These are phyloP conservation scores for Ecdyonurus torrentis DNA, from an alignment of 2,888 invertebrate species.

Conservation along the genomic window DNA sequence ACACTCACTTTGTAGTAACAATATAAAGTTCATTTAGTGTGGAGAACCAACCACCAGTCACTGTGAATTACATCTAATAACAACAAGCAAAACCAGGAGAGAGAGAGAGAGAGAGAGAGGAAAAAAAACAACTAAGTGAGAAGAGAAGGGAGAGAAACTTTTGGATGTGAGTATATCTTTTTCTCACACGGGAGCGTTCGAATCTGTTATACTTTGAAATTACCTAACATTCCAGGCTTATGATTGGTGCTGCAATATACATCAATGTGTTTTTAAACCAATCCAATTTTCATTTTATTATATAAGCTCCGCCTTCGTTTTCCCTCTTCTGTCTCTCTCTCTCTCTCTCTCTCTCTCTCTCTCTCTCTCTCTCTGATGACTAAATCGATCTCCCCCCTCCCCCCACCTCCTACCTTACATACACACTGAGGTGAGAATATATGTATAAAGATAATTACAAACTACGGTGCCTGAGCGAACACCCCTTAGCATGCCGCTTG, in stretches of 20 bases:
- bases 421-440: neutral
- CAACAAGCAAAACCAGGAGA: constrained; percentile 17
- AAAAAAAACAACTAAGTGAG: neutral
- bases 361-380: neutral
- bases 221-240: constrained; percentile 8
- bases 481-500: neutral
- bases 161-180: neutral
- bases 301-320: constrained; percentile 1
- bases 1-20: too few relatives aligned
- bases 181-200: neutral
- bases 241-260: neutral
- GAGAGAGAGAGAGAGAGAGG: constrained; percentile 2
- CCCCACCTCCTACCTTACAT: neutral
- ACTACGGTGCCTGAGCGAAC: neutral
- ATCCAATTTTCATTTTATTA: neutral
- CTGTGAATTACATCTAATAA: constrained; percentile 25
- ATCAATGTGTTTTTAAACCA: neutral
- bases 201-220: neutral
- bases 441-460: neutral
- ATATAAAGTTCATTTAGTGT: too few relatives aligned
- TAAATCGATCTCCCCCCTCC: neutral
- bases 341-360: neutral
- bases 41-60: constrained; percentile 10
- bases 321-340: neutral
- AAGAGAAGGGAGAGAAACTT: constrained; percentile 7